Percentiles rank a stretch among this genome's conserved stretches.
These are phyloP conservation scores for Pristionchus arcanus DNA, from an alignment of 2,888 invertebrate species.

Conservation along the genomic window DNA sequence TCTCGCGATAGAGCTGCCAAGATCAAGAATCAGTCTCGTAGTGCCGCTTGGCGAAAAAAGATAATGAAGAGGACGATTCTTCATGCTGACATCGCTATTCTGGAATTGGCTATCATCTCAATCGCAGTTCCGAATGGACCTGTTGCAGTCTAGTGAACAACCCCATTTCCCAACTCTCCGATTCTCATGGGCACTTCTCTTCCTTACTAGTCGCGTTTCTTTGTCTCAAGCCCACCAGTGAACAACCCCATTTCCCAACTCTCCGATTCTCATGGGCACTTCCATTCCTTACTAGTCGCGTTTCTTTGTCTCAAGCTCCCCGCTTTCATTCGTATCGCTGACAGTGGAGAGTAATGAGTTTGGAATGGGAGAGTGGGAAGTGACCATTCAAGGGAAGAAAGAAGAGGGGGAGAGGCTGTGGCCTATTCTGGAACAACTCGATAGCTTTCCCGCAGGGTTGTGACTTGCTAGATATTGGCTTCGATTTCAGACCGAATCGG, in stretches of 20 bases:
- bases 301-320: constrained; percentile 37
- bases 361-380: neutral
- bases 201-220: neutral
- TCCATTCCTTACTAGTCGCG: neutral
- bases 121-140: neutral
- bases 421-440: no score
- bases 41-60: no score
- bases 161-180: neutral
- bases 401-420: neutral
- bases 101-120: no score
- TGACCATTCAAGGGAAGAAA: neutral
- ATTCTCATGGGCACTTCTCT: neutral
- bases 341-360: constrained; percentile 42
- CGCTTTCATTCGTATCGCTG: neutral
- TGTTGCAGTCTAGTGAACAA: neutral
- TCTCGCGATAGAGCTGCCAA: neutral
- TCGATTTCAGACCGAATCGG: no score
- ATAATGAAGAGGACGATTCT: no score
- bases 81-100: no score
- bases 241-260: neutral
- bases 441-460: no score
- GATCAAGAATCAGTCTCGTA: no score
- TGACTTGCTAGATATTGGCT: no score
- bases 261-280: neutral
- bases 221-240: constrained; percentile 30